Percentiles rank a stretch among this genome's conserved stretches.
These are phyloP conservation scores for Etheostoma cragini DNA, from an alignment of 2,113 vertebrate genomes.

Conservation along the genomic window DNA sequence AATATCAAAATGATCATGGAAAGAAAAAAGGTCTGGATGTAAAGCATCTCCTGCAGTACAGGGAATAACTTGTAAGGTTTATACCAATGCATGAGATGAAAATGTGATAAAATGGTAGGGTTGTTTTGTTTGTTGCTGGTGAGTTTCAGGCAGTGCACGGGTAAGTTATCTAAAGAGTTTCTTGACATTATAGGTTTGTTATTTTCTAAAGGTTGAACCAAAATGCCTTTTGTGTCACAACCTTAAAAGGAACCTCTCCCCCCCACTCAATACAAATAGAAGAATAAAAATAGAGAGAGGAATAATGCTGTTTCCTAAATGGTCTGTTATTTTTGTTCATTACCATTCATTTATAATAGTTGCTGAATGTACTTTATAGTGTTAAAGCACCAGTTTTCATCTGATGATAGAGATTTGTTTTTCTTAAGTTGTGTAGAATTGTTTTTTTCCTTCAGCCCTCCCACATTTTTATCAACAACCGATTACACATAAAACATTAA, in stretches of 20 bases:
- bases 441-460: slow-evolving; percentile 87
- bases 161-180: slow-evolving; percentile 39
- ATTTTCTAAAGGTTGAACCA: slow-evolving; percentile 79
- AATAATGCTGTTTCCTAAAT: slow-evolving; percentile 82
- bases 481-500: slow-evolving; percentile 86
- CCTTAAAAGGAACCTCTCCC: slow-evolving; percentile 79
- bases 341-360: slow-evolving; percentile 82
- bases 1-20: slow-evolving; percentile 19
- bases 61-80: slow-evolving; percentile 46
- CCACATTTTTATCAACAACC: slow-evolving; percentile 86
- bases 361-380: slow-evolving; percentile 84
- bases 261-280: slow-evolving; percentile 81
- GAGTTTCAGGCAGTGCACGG: slow-evolving; percentile 72
- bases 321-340: slow-evolving; percentile 84
- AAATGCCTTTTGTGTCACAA: slow-evolving; percentile 86
- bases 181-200: slow-evolving; percentile 43
- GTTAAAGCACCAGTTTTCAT: slow-evolving; percentile 85
- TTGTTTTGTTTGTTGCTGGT: slow-evolving; percentile 60
- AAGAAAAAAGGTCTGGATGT: slow-evolving; percentile 20
- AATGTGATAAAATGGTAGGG: slow-evolving; percentile 32
- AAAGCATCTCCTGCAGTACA: slow-evolving; percentile 46
- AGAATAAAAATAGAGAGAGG: slow-evolving; percentile 82
- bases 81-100: slow-evolving; percentile 35
- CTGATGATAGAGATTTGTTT: slow-evolving; percentile 75
- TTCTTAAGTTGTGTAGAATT: slow-evolving; percentile 79